Evolutionary conservation across 2,888 invertebrate species (phyloP), one percentile per base, ranked within the genome.

Genomic region (Drosophila anceps): DNA sequence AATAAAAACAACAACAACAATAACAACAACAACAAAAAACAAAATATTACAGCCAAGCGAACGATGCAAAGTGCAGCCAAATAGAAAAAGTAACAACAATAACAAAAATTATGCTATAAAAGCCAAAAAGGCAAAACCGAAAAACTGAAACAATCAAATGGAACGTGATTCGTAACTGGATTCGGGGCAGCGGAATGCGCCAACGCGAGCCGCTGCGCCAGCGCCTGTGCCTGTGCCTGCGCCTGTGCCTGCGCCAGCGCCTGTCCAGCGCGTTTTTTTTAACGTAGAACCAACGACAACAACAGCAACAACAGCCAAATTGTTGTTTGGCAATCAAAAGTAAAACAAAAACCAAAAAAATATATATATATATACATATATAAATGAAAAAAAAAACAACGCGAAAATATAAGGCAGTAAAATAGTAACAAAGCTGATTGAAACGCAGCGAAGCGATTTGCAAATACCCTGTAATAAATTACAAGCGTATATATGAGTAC

Each of bases 311-410:
- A 51, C 80, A 66, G 60, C 75, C 72, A 79, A 89, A 87, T 73
- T 77, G 88, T 77, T 83, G 88, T 84, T 88, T 85, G 83, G 88
- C 86, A 89, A 84, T 84, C 80, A 88, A 88, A 88, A 76, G 69
- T 59, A 62, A 73, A 62, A 65, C 41, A 62, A 66, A 71, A 61
- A 63, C 39, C 20, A 69, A 81, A 51, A 73, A 76, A 60, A 44
- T n/a, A 24, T 6, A 69, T 57, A 64, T 31, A 31, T 31, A 2
- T 31, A 31, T 31, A 12, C 5, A 44, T 37, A 70, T n/a, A 24
- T 24, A 44, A 24, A 44, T 24, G 3, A 24, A 24, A 64, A 6
- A 27, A 64, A 65, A 54, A 29, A 39, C n/a, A 43, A 57, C 39
- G 51, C n/a, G 24, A 57, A 20, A 44, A 27, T 57, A 63, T 35